Evolutionary conservation across 2,888 invertebrate species (phyloP), one percentile per base, ranked within the genome.

Genomic region (Mimachlamys varia): DNA sequence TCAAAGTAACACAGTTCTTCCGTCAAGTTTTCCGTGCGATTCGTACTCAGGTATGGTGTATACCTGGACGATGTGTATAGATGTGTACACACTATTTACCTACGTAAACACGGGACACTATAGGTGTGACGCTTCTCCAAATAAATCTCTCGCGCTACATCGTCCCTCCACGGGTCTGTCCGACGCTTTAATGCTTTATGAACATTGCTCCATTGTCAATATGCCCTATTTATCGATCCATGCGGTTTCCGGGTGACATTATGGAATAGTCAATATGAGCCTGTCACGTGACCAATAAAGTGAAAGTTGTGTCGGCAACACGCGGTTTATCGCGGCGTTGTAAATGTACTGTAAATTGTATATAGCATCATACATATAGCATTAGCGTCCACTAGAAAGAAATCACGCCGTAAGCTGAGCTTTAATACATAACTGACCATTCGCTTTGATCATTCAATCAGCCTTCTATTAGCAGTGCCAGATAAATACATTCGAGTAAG

Each of bases 241-340:
- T 27, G 27, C 76, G 76, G 76, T 76, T 76, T 76, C 76, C 76
- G 76, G 76, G 76, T 76, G 76, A 76, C 76, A 76, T 58, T 53
- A 53, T 62, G 7, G 44, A 62, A 19, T 15, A 76, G 76, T 76
- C 76, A 76, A 76, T 76, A 76, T 76, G 27, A 22, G 13, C 27
- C 27, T 33, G 13, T 76, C 76, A 76, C 76, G 33, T 76, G 76
- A 76, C 76, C 27, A 27, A 76, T 76, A 33, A 76, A 76, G 76
- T 76, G 76, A 76, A 76, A 76, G 76, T 76, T 33, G 76, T 76
- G 33, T 33, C 76, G 76, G 76, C 33, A 76, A 27, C 76, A 4
- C 76, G 33, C 27, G 76, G 76, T 76, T 76, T 76, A 76, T 76
- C 76, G 76, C 76, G 76, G 33, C 33, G 76, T 76, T 76, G 33